phyloP scores from a whole-genome alignment of 2,888 invertebrate species.

The Chrysolina haemoptera region DNA sequence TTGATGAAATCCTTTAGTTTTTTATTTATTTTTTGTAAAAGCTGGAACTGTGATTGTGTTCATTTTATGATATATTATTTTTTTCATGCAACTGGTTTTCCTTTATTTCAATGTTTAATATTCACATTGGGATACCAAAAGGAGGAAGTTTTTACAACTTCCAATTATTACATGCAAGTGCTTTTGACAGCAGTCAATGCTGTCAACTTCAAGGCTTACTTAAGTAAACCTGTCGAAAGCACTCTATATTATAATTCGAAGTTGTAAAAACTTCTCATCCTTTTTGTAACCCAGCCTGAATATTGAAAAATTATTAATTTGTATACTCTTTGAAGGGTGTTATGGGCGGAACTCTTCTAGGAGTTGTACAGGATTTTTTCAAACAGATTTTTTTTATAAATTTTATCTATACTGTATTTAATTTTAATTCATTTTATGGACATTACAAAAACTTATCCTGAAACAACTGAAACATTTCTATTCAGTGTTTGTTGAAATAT shows the following conservation, averaged over 20 bases:
- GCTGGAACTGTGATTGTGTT: constrained; percentile 53
- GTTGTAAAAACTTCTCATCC: no score
- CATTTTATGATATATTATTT: constrained; percentile 23
- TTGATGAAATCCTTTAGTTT: background rate
- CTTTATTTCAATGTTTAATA: no score
- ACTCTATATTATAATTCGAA: no score
- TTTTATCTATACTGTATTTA: background rate
- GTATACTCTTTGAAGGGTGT: background rate
- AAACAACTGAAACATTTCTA: background rate
- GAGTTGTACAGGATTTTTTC: background rate
- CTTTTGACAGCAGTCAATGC: no score
- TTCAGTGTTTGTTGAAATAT: constrained; percentile 2
- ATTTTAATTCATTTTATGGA: constrained; percentile 9
- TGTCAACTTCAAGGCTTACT: no score
- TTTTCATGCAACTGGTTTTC: no score
- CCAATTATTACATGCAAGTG: no score
- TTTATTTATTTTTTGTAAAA: constrained; percentile 30
- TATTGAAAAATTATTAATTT: no score
- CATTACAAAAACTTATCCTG: background rate
- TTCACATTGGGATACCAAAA: no score
- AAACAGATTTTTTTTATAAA: constrained; percentile 3
- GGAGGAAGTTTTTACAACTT: no score
- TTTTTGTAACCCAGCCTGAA: no score
- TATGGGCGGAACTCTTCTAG: background rate
- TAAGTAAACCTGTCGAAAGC: no score